A percentile compares a stretch with the other conserved stretches of the same genome.
These are phyloP conservation scores for Pristis pectinata DNA, from an alignment of 2,797 vertebrate species.

Conservation along the genomic window DNA sequence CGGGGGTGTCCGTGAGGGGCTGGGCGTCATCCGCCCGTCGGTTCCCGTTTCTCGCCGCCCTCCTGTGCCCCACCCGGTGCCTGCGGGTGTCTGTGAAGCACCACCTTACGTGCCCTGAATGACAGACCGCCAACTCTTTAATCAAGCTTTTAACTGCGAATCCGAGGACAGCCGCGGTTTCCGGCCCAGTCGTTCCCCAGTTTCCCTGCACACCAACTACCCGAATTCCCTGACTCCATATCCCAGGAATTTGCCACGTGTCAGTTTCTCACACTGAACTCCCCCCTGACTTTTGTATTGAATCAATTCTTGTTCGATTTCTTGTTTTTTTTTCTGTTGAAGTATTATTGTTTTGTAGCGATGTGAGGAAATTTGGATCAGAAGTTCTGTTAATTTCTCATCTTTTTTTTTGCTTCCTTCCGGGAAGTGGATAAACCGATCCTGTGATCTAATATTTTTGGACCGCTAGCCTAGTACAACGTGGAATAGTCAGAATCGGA, in stretches of 20 bases:
- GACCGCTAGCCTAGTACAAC: not conserved
- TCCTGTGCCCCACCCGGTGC: not conserved
- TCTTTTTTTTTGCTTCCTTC: not conserved
- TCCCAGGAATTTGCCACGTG: conserved; percentile 28
- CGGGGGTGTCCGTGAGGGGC: not conserved
- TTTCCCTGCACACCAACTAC: not conserved
- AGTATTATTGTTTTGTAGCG: not conserved
- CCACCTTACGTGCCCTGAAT: not conserved
- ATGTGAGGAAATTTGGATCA: not conserved
- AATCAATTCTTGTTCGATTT: not conserved
- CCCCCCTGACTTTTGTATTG: not conserved
- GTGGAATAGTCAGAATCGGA: not conserved
- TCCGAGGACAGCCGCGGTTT: not conserved
- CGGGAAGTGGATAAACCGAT: not conserved
- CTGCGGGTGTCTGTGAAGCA: not conserved
- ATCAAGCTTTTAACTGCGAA: not conserved
- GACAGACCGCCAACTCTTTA: not conserved
- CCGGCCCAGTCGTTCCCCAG: not conserved
- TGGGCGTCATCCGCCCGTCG: not conserved
- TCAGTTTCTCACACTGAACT: not conserved
- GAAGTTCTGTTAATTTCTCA: not conserved
- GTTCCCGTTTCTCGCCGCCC: not conserved
- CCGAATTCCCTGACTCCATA: not conserved
- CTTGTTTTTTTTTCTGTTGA: not conserved
- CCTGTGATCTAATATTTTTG: not conserved